These are phyloP conservation scores for Aplocera efformata DNA, from an alignment of 2,888 invertebrate species.

Conservation along the genomic window DNA sequence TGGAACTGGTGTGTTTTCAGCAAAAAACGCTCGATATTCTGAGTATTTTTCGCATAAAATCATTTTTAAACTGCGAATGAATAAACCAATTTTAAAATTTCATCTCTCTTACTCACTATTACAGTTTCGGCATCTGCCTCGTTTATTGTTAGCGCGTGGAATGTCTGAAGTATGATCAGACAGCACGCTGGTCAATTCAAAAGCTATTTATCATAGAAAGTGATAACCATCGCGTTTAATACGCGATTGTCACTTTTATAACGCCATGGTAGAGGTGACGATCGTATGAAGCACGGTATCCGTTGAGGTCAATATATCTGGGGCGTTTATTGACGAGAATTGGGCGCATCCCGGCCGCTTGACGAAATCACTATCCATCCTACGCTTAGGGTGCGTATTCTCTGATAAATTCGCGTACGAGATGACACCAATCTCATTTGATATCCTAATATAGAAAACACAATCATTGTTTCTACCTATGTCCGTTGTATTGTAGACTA, in stretches of 20 bases:
- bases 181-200: conserved; percentile 62
- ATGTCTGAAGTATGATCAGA: conserved; percentile 50
- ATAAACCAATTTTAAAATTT: conserved; percentile 34
- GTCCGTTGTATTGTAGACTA: no score
- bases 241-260: conserved; percentile 57
- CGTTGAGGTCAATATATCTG: conserved; percentile 64
- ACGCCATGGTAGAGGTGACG: conserved; percentile 51
- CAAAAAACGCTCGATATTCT: conserved; percentile 4
- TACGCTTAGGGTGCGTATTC: conserved; percentile 53
- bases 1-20: conserved; percentile 20
- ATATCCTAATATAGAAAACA: no score
- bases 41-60: conserved; percentile 21
- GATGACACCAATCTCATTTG: no score
- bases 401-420: conserved; percentile 38
- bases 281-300: conserved; percentile 48
- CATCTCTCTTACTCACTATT: conserved; percentile 46
- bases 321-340: conserved; percentile 77
- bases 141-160: conserved; percentile 48
- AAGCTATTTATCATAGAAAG: conserved; percentile 47
- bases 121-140: conserved; percentile 49
- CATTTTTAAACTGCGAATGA: conserved; percentile 23
- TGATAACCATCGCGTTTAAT: conserved; percentile 44
- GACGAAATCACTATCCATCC: conserved; percentile 74
- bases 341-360: conserved; percentile 78
- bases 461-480: no score